Evolutionary conservation across 2,113 vertebrate species (phyloP).

Genomic region (Synchiropus splendidus): DNA sequence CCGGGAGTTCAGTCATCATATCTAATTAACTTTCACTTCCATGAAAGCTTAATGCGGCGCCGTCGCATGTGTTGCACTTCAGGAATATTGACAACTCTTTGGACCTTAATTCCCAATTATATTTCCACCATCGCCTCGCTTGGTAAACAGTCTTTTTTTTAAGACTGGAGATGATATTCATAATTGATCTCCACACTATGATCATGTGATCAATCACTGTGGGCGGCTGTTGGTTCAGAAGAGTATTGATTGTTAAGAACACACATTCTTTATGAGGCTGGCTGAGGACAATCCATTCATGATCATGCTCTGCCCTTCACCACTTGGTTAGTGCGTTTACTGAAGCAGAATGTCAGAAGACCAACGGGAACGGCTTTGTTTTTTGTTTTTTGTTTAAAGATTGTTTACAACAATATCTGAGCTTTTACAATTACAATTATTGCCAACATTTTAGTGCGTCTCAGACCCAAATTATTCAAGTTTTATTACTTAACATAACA

Average conservation of each 20-base stretch:
- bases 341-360: constrained; percentile 37
- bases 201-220: constrained; percentile 51
- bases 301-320: constrained; percentile 51
- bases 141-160: constrained; percentile 12
- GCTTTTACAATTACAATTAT: too few species aligned
- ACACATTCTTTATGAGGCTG: constrained; percentile 61
- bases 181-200: constrained; percentile 38
- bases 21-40: constrained; percentile 88
- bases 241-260: constrained; percentile 55
- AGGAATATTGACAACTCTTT: constrained; percentile 69
- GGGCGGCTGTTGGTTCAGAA: constrained; percentile 33
- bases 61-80: constrained; percentile 60
- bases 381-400: too few species aligned
- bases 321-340: constrained; percentile 44
- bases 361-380: too few species aligned
- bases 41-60: constrained; percentile 81
- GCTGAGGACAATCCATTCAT: constrained; percentile 57
- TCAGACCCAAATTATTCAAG: too few species aligned
- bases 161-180: constrained; percentile 16
- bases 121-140: not conserved
- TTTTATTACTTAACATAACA: too few species aligned
- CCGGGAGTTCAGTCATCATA: constrained; percentile 84
- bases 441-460: too few species aligned
- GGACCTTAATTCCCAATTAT: constrained; percentile 60
- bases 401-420: too few species aligned